Base-by-base conservation (phyloP, 1,140 invertebrate species). In the Lithobius niger region DNA sequence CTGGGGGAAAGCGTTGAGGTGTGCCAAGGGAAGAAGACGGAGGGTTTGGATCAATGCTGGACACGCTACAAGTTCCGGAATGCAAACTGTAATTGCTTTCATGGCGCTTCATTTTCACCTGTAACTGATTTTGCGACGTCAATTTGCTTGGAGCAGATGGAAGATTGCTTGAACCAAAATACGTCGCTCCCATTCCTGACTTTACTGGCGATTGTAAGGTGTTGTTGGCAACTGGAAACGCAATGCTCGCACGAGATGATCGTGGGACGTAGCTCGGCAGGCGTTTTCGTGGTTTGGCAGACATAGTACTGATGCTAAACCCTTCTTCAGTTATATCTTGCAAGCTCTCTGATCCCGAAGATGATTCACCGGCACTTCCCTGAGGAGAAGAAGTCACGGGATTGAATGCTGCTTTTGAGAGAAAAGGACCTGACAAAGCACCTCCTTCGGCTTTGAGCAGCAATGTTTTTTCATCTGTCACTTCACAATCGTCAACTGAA, bases 391-490 rank as follows among this genome's bases (percentile, higher is more conserved):
- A 10, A 6, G 31, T 36, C 6, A 36, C n/a, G 6, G 31, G 31
- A 36, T 36, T 36, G 6, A 6, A 6, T 36, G 6, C 31, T 10
- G n/a, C n/a, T n/a, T 27, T 47, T 24, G 43, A 54, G 43, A 45
- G 19, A 19, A 16, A 10, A 19, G 16, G 16, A 4, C 15, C 48
- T 6, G 24, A 15, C 21, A 68, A 59, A 3, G 70, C 70, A 0
- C 67, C 68, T 3, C 67, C 72, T 59, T 79, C 77, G 24, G 78
- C 75, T 64, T 85, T 81, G 52, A 92, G 76, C 22, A 92, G 75
- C 66, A 87, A 83, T 55, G 84, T 86, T 67, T 83, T 85, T 71
- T 91, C 87, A 71, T 90, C 87, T 36, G 86, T 83, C 21, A 85
- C 79, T 71, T 87, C 84, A 68, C 69, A 71, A 56, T 76, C 74